These are phyloP conservation scores for Drosophila atroscutellata DNA, from an alignment of 2,888 invertebrate species.

Conservation along the genomic window DNA sequence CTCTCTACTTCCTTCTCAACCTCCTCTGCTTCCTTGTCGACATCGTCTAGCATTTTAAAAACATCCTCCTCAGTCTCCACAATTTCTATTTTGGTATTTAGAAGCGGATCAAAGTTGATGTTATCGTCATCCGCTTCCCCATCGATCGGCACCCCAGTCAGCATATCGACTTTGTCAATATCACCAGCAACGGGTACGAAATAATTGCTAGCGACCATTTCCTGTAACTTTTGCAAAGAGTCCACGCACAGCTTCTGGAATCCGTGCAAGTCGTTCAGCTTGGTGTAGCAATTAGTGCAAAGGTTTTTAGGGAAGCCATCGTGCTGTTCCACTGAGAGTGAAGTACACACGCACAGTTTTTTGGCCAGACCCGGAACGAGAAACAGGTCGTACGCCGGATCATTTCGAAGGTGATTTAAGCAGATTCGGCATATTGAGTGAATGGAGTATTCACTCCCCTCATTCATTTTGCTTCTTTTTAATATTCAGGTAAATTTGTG, in stretches of 20 bases:
- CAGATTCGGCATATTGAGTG: conserved; percentile 82
- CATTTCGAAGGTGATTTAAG: conserved; percentile 68
- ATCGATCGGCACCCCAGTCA: conserved; percentile 42
- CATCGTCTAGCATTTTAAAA: conserved; percentile 76
- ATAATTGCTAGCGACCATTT: conserved; percentile 60
- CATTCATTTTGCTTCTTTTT: conserved; percentile 50
- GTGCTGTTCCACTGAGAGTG: conserved; percentile 77
- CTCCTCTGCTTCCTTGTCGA: conserved; percentile 68
- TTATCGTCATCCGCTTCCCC: conserved; percentile 72
- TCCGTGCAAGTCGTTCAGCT: conserved; percentile 77
- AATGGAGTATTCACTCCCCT: conserved; percentile 57
- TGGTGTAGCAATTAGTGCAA: conserved; percentile 71
- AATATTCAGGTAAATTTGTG: conserved; percentile 5
- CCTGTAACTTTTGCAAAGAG: conserved; percentile 78
- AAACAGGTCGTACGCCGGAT: conserved; percentile 72
- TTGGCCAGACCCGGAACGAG: conserved; percentile 77
- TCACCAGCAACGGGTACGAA: conserved; percentile 38
- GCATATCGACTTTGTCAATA: conserved; percentile 62
- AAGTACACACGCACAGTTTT: conserved; percentile 80
- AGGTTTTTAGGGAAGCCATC: conserved; percentile 82
- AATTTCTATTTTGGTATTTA: conserved; percentile 68
- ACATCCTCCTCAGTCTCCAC: conserved; percentile 79
- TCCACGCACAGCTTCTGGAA: conserved; percentile 80
- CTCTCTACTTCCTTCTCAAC: conserved; percentile 24
- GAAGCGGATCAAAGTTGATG: conserved; percentile 52